Evolutionary conservation across 2,888 invertebrate species (phyloP).

Genomic region (Mesochorus sp.): DNA sequence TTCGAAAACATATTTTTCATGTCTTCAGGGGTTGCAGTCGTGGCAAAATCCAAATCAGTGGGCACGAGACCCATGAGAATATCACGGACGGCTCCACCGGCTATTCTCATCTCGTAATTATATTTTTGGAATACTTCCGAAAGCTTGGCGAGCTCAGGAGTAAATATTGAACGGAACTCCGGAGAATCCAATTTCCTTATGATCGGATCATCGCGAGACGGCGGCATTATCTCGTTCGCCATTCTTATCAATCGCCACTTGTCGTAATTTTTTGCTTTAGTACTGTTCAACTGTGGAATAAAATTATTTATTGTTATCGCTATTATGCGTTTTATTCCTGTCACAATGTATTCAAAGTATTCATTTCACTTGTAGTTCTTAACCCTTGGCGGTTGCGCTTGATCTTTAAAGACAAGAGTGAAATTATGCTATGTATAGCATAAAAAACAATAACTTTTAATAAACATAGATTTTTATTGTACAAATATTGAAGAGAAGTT

Average conservation of each 20-base stretch:
- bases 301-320: not conserved
- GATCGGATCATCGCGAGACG: slow-evolving; percentile 85
- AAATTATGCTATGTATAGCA: too few relatives aligned
- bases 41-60: slow-evolving; percentile 98
- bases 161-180: slow-evolving; percentile 91
- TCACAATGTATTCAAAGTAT: too few relatives aligned
- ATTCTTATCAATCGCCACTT: slow-evolving; percentile 67
- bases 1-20: slow-evolving; percentile 96
- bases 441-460: too few relatives aligned
- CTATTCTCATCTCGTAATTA: slow-evolving; percentile 94
- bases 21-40: slow-evolving; percentile 96
- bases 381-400: not conserved
- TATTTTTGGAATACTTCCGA: slow-evolving; percentile 90
- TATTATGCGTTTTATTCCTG: too few relatives aligned
- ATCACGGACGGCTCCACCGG: slow-evolving; percentile 98
- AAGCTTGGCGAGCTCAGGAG: slow-evolving; percentile 89
- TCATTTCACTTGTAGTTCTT: not conserved
- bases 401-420: too few relatives aligned
- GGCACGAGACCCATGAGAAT: slow-evolving; percentile 90
- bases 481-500: too few relatives aligned
- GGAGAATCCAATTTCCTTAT: slow-evolving; percentile 88
- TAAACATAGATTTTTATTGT: too few relatives aligned
- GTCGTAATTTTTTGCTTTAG: slow-evolving; percentile 7
- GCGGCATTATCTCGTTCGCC: slow-evolving; percentile 71
- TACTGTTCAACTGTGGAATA: slow-evolving; percentile 30